Evolutionary conservation across 2,113 vertebrate genomes (phyloP), one percentile per base, ranked within the genome.

Genomic region (Ondatra zibethicus): DNA sequence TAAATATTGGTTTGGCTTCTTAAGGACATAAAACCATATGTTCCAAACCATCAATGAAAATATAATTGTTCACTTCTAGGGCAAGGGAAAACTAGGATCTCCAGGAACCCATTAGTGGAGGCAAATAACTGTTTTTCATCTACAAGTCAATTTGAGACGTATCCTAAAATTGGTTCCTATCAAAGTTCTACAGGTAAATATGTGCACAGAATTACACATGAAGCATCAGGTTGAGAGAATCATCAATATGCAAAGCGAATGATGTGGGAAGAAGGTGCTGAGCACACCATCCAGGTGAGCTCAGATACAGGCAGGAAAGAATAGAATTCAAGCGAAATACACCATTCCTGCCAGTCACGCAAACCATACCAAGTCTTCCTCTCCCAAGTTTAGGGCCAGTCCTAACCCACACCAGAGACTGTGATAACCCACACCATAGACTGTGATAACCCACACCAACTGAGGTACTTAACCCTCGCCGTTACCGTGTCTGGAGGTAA

Each of bases 121-220:
- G 52, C 29, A 92, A 93, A 25, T 80, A 92, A 88, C 14, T 91
- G 50, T 4, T 95, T 92, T 91, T 76, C 36, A 91, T 55, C 50
- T 76, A 89, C 89, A 84, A 80, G 78, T 90, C 65, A 68, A 81
- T 78, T 96, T 89, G 82, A 92, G 8, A 65, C 17, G 55, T 94
- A 95, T 81, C 47, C n/a, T 25, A 70, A 81, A 93, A 82, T 82
- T 94, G 52, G 13, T 73, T 96, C 76, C 85, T 50, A 88, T 68
- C 63, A 96, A 95, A 95, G 1, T 2, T 5, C 39, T 65, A 61
- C 39, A 77, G 77, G 70, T 65, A 80, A 97, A 88, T 92, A 61
- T 23, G 5, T 55, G 70, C 33, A 45, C 5, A 93, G 85, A 91
- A 84, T 76, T 75, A 95, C 33, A 2, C 31, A 72, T 82, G 29